phyloP scores from a whole-genome alignment of 1,140 invertebrate species.

The Phenacoccus solenopsis region DNA sequence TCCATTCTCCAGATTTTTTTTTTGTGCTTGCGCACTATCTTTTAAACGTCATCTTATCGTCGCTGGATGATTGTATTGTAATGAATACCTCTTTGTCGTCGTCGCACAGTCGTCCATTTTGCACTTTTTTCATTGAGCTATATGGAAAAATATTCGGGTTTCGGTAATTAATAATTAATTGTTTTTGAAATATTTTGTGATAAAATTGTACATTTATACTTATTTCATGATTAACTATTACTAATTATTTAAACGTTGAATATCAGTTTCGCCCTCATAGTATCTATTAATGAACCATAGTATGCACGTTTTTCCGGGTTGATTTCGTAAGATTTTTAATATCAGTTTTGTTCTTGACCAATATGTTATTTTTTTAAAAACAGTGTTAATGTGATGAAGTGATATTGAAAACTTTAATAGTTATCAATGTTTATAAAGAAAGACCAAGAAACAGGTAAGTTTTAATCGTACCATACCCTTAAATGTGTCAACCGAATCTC shows the following conservation, averaged over 20 bases:
- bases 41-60: constrained; percentile 18
- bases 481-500: constrained; percentile 4
- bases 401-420: neutral
- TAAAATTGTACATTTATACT: constrained; percentile 1
- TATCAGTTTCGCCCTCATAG: constrained; percentile 11
- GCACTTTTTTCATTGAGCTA: constrained; percentile 9
- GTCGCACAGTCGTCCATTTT: constrained; percentile 17
- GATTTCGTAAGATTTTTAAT: constrained; percentile 11
- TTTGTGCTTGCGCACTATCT: constrained; percentile 14
- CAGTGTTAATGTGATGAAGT: constrained; percentile 14
- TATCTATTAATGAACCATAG: constrained; percentile 12
- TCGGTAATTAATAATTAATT: neutral
- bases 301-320: constrained; percentile 14
- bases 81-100: constrained; percentile 16
- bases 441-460: constrained; percentile 9
- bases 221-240: constrained; percentile 1
- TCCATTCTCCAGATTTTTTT: neutral
- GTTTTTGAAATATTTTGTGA: constrained; percentile 3
- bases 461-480: neutral
- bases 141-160: neutral
- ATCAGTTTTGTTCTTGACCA: neutral
- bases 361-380: constrained; percentile 1
- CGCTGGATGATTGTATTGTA: constrained; percentile 10
- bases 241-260: constrained; percentile 6
- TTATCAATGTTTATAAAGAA: constrained; percentile 14